Conservation (phyloP, 2,113 vertebrate species). For the Chaetorhynchus papuensis region DNA sequence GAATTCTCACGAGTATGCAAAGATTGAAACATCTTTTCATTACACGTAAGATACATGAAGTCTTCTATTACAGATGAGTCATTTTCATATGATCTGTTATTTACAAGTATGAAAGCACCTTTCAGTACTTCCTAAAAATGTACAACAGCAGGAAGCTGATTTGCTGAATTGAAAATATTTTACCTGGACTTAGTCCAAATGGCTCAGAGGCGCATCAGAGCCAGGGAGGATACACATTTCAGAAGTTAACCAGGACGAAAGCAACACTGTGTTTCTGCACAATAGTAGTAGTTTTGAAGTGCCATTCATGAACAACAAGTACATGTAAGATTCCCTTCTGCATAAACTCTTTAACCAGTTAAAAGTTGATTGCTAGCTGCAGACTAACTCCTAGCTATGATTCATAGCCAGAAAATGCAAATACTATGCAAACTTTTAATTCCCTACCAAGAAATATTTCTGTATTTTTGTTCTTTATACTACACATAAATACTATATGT, state of each 20-base stretch:
- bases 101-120: conserved; percentile 46
- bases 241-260: conserved; percentile 8
- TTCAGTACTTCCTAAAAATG: conserved; percentile 47
- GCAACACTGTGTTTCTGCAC: conserved; percentile 4
- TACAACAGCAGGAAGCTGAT: conserved; percentile 39
- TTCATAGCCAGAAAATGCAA: neutral
- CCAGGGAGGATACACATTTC: conserved; percentile 21
- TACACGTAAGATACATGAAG: neutral
- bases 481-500: neutral
- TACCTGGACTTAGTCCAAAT: conserved; percentile 48
- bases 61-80: neutral
- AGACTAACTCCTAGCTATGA: neutral
- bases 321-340: neutral
- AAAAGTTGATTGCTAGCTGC: neutral
- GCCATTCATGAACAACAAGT: neutral
- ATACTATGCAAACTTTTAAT: neutral
- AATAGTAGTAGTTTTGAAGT: neutral
- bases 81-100: neutral
- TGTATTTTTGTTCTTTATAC: neutral
- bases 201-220: conserved; percentile 20
- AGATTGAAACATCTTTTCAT: neutral
- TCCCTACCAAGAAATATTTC: neutral
- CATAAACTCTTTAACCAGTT: neutral
- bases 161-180: conserved; percentile 63
- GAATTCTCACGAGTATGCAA: neutral